These are phyloP conservation scores for Naja naja DNA, from an alignment of 2,113 vertebrate genomes.

Conservation along the genomic window DNA sequence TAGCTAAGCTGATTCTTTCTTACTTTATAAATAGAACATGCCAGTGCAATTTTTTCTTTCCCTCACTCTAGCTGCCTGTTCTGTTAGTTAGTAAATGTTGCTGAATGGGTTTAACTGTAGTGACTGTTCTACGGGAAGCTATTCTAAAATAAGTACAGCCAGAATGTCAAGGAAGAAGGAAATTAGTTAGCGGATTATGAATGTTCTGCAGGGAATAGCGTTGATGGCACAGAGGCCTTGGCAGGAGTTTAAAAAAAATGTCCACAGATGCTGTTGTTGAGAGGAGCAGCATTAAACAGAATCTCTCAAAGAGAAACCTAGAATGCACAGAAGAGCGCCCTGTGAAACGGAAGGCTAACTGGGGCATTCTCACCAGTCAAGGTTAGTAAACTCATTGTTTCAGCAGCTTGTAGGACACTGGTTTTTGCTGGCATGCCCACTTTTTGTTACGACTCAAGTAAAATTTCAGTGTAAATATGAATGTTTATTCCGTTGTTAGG, in stretches of 20 bases:
- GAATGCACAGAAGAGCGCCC: conserved; percentile 63
- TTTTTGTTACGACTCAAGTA: conserved; percentile 41
- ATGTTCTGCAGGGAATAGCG: conserved; percentile 37
- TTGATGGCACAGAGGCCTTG: conserved; percentile 49
- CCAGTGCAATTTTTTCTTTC: conserved; percentile 71
- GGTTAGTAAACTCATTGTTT: conserved; percentile 78
- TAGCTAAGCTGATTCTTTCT: conserved; percentile 73
- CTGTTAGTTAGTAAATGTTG: conserved; percentile 56
- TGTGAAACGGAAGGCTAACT: conserved; percentile 79
- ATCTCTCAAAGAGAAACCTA: conserved; percentile 70
- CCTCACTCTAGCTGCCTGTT: conserved; percentile 70
- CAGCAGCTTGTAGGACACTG: neutral
- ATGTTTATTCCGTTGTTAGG: neutral
- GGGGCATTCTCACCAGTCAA: conserved; percentile 95
- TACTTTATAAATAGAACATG: conserved; percentile 92
- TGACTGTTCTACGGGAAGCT: conserved; percentile 48
- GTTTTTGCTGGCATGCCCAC: conserved; percentile 33
- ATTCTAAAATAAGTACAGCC: conserved; percentile 56
- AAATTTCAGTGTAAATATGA: conserved; percentile 26
- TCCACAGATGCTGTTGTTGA: conserved; percentile 63
- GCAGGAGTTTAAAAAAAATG: conserved; percentile 66
- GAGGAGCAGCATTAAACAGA: conserved; percentile 57
- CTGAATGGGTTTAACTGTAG: conserved; percentile 61
- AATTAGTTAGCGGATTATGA: conserved; percentile 43
- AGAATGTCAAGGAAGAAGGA: conserved; percentile 39